Conservation (phyloP, 2,888 invertebrate species). For the Aromia moschata region DNA sequence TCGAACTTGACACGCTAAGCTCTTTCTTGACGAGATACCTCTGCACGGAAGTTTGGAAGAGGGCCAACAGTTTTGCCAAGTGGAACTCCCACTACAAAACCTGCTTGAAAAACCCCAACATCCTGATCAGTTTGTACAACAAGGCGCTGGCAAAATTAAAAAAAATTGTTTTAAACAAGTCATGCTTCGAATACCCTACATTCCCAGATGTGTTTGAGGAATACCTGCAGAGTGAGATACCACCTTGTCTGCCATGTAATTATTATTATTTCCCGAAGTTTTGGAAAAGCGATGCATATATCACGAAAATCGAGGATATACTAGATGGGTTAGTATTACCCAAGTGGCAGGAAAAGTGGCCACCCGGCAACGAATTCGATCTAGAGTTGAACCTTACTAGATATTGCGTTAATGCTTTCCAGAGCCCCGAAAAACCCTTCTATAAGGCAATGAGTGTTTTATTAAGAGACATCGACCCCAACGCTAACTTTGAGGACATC, state of each 20-base stretch:
- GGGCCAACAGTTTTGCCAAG: slow-evolving; percentile 62
- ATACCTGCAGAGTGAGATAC: slow-evolving; percentile 63
- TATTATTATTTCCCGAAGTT: slow-evolving; percentile 74
- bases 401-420: slow-evolving; percentile 66
- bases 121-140: slow-evolving; percentile 73
- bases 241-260: slow-evolving; percentile 70
- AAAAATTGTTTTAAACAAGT: slow-evolving; percentile 69
- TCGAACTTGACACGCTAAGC: slow-evolving; percentile 69
- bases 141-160: slow-evolving; percentile 71
- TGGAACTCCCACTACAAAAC: slow-evolving; percentile 61
- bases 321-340: slow-evolving; percentile 69
- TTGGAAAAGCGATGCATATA: slow-evolving; percentile 67
- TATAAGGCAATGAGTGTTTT: slow-evolving; percentile 63
- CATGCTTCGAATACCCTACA: slow-evolving; percentile 68
- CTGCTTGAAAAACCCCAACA: slow-evolving; percentile 67
- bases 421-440: slow-evolving; percentile 64
- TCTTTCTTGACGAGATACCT: slow-evolving; percentile 68
- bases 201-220: slow-evolving; percentile 73
- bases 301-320: slow-evolving; percentile 64
- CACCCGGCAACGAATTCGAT: slow-evolving; percentile 60
- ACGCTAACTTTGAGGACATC: slow-evolving; percentile 62
- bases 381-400: slow-evolving; percentile 64
- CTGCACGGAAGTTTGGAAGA: slow-evolving; percentile 72
- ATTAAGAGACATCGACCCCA: slow-evolving; percentile 55
- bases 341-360: slow-evolving; percentile 62